phyloP scores from a whole-genome alignment of 2,797 vertebrate genomes.

The Gambusia yucatana region DNA sequence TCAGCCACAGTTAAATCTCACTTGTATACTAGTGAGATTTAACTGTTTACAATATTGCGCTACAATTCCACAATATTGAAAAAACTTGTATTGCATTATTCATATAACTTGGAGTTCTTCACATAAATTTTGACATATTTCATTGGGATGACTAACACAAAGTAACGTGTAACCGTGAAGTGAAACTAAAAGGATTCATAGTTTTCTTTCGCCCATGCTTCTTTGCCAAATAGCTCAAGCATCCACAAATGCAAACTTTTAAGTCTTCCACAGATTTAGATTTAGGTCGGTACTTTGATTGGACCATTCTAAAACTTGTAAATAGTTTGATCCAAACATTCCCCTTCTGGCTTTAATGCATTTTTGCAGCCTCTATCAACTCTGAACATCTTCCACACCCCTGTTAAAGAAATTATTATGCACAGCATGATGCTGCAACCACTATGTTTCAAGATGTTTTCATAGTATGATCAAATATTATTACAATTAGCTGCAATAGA shows the following conservation, averaged over 20 bases:
- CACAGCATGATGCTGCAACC: not conserved
- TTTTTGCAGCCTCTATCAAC: not conserved
- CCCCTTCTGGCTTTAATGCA: not conserved
- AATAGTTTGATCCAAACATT: not conserved
- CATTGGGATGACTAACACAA: not conserved
- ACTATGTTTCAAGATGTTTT: not conserved
- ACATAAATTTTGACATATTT: not conserved
- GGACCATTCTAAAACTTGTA: not conserved
- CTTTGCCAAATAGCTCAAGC: not conserved
- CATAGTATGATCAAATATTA: not conserved
- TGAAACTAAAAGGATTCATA: not conserved
- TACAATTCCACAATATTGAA: not conserved
- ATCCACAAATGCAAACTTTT: not conserved
- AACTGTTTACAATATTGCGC: no score
- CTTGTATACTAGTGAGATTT: not conserved
- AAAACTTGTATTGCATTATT: not conserved
- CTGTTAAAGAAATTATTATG: not conserved
- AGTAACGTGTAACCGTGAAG: not conserved
- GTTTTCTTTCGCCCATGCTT: not conserved
- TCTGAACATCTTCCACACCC: not conserved
- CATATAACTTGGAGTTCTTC: not conserved
- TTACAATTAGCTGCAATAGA: not conserved
- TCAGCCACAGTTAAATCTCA: not conserved
- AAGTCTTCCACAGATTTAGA: not conserved
- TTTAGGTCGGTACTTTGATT: not conserved